These are phyloP conservation scores for Mongoloraphidia duomilia DNA, from an alignment of 2,888 invertebrate genomes.

Conservation along the genomic window DNA sequence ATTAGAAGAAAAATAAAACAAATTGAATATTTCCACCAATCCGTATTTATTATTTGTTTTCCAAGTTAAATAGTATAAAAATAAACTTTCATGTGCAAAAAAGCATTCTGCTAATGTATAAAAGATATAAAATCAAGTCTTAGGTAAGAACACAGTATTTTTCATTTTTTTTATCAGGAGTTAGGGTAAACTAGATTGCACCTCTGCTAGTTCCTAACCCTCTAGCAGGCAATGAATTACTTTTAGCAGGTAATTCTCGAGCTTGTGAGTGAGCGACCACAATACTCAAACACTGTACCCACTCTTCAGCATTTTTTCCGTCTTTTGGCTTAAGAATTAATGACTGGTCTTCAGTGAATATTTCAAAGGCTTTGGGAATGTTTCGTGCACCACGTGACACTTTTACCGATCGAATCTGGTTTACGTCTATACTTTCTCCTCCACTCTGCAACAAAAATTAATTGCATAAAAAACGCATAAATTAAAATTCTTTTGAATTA, in stretches of 20 bases:
- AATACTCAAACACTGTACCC: slow-evolving; percentile 89
- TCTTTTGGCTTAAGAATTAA: slow-evolving; percentile 89
- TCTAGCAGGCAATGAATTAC: slow-evolving; percentile 32
- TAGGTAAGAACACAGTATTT: too few relatives aligned
- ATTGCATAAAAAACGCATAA: not conserved
- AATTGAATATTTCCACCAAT: too few relatives aligned
- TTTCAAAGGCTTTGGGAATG: slow-evolving; percentile 92
- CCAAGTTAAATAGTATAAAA: too few relatives aligned
- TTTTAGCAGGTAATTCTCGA: slow-evolving; percentile 34
- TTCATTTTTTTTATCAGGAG: not conserved
- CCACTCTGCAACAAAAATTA: slow-evolving; percentile 47
- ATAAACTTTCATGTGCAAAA: too few relatives aligned
- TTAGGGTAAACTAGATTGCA: slow-evolving; percentile 17
- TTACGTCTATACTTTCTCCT: slow-evolving; percentile 76
- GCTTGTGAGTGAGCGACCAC: slow-evolving; percentile 80
- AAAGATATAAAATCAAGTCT: too few relatives aligned
- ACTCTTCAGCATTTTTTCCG: slow-evolving; percentile 87
- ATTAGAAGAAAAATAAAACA: too few relatives aligned
- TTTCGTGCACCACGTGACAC: slow-evolving; percentile 81
- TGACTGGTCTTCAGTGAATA: slow-evolving; percentile 86
- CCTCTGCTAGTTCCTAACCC: slow-evolving; percentile 30
- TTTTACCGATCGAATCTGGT: slow-evolving; percentile 88
- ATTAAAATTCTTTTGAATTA: too few relatives aligned
- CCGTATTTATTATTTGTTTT: too few relatives aligned
- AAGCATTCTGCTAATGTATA: too few relatives aligned